Percentiles rank a stretch among this genome's conserved stretches.
These are phyloP conservation scores for Drosophila nigritarsus DNA, from an alignment of 2,888 invertebrate species.

Conservation along the genomic window DNA sequence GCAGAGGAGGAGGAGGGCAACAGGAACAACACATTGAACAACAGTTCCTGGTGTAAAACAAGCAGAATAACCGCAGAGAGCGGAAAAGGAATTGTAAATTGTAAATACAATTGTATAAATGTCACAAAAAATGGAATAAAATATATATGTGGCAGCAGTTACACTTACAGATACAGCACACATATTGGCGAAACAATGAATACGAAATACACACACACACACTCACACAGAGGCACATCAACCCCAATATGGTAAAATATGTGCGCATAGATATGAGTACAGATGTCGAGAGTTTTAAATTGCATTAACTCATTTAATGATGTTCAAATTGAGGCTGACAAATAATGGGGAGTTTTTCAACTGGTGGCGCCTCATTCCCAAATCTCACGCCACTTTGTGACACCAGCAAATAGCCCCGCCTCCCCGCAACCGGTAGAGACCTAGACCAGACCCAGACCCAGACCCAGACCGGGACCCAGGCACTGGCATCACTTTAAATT, in stretches of 20 bases:
- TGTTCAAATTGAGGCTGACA: slow-evolving; percentile 71
- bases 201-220: slow-evolving; percentile 18
- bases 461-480: slow-evolving; percentile 11
- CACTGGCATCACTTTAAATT: slow-evolving; percentile 71
- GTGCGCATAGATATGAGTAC: slow-evolving; percentile 52
- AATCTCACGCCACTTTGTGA: slow-evolving; percentile 70
- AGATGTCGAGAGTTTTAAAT: slow-evolving; percentile 73
- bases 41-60: slow-evolving; percentile 60
- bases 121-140: slow-evolving; percentile 46
- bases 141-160: slow-evolving; percentile 32
- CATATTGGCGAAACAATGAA: slow-evolving; percentile 52
- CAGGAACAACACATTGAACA: slow-evolving; percentile 63
- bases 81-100: slow-evolving; percentile 43
- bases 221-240: background rate
- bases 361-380: slow-evolving; percentile 35
- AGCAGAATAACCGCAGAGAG: slow-evolving; percentile 31
- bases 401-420: slow-evolving; percentile 31
- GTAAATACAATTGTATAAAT: slow-evolving; percentile 64
- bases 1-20: slow-evolving; percentile 3
- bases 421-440: background rate
- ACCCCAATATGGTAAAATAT: slow-evolving; percentile 39
- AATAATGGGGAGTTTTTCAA: slow-evolving; percentile 50
- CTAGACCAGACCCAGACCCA: slow-evolving; percentile 18
- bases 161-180: slow-evolving; percentile 19
- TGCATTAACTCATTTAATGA: slow-evolving; percentile 77